Base-by-base conservation (phyloP, 1,140 invertebrate genomes). In the Heliconius hermathena region DNA sequence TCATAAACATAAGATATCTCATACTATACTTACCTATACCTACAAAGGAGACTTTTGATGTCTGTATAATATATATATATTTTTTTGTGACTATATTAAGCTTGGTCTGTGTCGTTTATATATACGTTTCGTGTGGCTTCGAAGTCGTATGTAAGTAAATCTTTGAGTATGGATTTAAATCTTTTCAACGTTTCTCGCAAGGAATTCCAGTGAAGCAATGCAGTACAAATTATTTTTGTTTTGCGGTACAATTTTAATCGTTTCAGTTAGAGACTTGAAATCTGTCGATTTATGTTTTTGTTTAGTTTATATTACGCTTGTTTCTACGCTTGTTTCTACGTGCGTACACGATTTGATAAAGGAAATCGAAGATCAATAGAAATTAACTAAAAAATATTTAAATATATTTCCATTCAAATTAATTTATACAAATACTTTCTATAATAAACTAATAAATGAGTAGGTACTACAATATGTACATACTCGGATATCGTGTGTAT, bases 1-100 rank as follows among this genome's bases (percentile, higher is more conserved):
- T 79, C 83, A 85, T 87, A 86, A 85, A 86, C 80, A 78, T 72
- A 73, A 78, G 22, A 78, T 81, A 78, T 73, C 72, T 36, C 6
- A 36, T 41, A 41, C 41, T 46, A 13, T 46, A 13, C 3, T 0
- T 46, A 46, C 0, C 11, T 46, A 46, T 46, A 46, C 41, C 41
- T 76, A 76, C 74, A 74, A 78, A 81, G 26, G 57, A 75, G 74
- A 73, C 57, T 54, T 73, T 72, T 41, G 74, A 73, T 71, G 41
- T 49, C 33, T 72, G 46, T 77, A 77, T 77, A 49, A 54, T 36
- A 1, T 46, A 13, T 46, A 26, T 26, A 26, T n/a, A n/a, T n/a
- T 71, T 71, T 71, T 26, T 71, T 26, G 57, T 66, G 8, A 13
- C 22, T 66, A 66, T 66, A 60, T 60, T 60, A 29, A 3, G 22